Evolutionary conservation across 2,113 vertebrate genomes (phyloP), one percentile per base, ranked within the genome.

Genomic region (Delphinus delphis): DNA sequence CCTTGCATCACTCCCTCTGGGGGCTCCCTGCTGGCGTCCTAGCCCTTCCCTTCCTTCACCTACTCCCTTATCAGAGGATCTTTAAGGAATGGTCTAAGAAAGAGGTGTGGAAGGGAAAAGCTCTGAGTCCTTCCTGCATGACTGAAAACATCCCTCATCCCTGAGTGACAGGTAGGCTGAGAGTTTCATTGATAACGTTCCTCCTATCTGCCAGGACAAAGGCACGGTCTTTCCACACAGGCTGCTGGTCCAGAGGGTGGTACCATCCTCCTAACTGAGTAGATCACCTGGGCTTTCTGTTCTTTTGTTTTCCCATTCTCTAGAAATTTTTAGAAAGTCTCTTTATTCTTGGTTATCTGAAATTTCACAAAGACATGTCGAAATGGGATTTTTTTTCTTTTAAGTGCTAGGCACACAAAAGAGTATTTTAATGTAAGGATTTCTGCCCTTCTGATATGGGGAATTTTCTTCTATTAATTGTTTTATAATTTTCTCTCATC

Each of bases 321-420:
- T 41, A 4, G 33, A 91, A 58, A 63, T 6, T 84, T 94, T 93
- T 38, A 36, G 31, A 92, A 92, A 44, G 8, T 60, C 80, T 58
- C 44, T 93, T 90, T 87, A 95, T 88, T 85, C 87, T 88, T 71
- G 41, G 23, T 82, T 88, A 87, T 82, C 60, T 87, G 79, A 74
- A 92, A 95, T 92, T 70, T 97, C 74, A 74, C 41, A 96, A 90
- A 83, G 9, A 38, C 44, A 18, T 4, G 13, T 76, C 71, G 71
- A 96, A 82, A 86, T 71, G 15, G 36, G 60, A 63, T 13, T 36
- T 13, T 77, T 26, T 47, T 65, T 41, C 4, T n/a, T 88, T 73
- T 71, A 7, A 73, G 41, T 63, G 25, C 58, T 38, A n/a, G 23
- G 26, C 15, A 67, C 33, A 60, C 12, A 28, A n/a, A 84, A 13